These are phyloP conservation scores for Drosophila fulvimacula DNA, from an alignment of 2,888 invertebrate species.

Conservation along the genomic window DNA sequence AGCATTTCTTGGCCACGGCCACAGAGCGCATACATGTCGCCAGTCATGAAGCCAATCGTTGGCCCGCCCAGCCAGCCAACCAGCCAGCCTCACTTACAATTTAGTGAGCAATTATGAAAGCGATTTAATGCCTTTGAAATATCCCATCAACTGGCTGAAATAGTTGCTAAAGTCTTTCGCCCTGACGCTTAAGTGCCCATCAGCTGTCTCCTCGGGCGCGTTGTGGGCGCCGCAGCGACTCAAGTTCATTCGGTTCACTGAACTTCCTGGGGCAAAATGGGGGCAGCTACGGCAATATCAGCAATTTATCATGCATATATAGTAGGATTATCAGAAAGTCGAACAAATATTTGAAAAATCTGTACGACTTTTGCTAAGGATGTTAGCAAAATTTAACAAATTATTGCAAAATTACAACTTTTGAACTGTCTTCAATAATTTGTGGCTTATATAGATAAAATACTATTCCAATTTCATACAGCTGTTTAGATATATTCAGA, in stretches of 20 bases:
- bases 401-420: not conserved
- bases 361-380: not conserved
- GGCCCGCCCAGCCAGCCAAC: not conserved
- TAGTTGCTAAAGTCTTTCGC: conserved; percentile 27
- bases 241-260: conserved; percentile 50
- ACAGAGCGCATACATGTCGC: conserved; percentile 9
- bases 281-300: not conserved
- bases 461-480: too few species aligned
- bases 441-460: not conserved
- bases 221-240: not conserved
- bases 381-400: not conserved
- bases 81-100: conserved; percentile 16
- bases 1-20: conserved; percentile 61
- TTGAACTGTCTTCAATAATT: not conserved
- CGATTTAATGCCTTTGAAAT: conserved; percentile 33
- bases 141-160: conserved; percentile 19
- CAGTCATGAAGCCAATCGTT: not conserved
- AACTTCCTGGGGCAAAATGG: conserved; percentile 18
- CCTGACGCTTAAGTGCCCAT: conserved; percentile 40
- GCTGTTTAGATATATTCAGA: too few species aligned
- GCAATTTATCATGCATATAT: not conserved
- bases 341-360: not conserved
- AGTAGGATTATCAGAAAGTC: not conserved
- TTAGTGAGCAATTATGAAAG: conserved; percentile 32
- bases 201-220: conserved; percentile 18